Evolutionary conservation across 2,797 vertebrate genomes (phyloP), one percentile per base, ranked within the genome.

Genomic region (Sylvilagus floridanus): DNA sequence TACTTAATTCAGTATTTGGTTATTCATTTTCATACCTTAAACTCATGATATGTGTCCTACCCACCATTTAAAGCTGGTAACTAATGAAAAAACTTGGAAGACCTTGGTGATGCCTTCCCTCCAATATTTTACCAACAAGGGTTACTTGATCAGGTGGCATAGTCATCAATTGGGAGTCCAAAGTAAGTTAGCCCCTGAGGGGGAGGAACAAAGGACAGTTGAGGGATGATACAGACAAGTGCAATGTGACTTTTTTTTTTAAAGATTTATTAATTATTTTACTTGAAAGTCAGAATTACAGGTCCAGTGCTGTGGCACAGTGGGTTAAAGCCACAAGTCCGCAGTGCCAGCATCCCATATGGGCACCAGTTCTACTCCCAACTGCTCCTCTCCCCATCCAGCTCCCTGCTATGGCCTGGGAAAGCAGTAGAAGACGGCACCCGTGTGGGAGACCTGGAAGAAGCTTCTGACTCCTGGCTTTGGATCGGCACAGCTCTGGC

Each of bases 1-100:
- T 82, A 93, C 6, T 69, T 57, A 81, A 90, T 68, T 88, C 19
- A 62, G 11, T 28, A 50, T 68, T 82, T 82, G 10, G 17, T 92
- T 65, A 71, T 76, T 81, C 35, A 91, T 91, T 93, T 86, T 54
- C 14, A 35, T 57, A 21, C 2, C 83, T 83, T 42, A 73, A 14
- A 16, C 62, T 85, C 81, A 77, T 66, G 17, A 9, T 76, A 10
- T 47, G 3, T 62, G 13, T 62, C 22, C 60, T 5, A 66, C 6
- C 5, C 11, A 7, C 28, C 11, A 8, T 54, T 24, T 50, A 3
- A 89, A 69, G 7, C 21, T 90, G 11, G 4, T 73, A 11, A 82
- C 5, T 30, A 37, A 37, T 82, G 35, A 73, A 76, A n/a, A 91
- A 82, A 91, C 32, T 26, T 84, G 21, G 32, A 5, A 82, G 37